Percentiles rank a stretch among this genome's conserved stretches.
Evolutionary conservation across 2,797 vertebrate genomes (phyloP).

Genomic region (Muscicapa striata): DNA sequence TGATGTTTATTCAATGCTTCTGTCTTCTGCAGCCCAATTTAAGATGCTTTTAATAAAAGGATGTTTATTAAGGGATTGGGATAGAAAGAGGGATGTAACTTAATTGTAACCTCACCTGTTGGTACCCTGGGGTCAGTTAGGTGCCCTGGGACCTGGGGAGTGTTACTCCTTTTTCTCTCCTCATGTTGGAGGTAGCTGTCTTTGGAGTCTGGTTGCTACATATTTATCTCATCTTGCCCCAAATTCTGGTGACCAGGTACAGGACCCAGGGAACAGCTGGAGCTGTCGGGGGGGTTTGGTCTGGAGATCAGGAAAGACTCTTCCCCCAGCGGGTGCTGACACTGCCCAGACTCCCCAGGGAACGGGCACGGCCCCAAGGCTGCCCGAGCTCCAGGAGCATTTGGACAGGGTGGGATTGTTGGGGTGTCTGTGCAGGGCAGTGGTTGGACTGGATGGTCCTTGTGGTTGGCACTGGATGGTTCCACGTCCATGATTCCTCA

Average conservation of each 20-base stretch:
- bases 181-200: not conserved
- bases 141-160: not conserved
- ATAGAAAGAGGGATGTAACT: not conserved
- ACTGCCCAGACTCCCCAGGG: not conserved
- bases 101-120: accelerated
- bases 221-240: accelerated
- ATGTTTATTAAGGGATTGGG: not conserved
- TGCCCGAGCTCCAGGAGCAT: not conserved
- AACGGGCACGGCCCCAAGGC: accelerated
- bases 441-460: accelerated
- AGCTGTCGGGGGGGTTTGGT: not conserved
- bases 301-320: accelerated
- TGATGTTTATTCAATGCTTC: not conserved
- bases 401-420: not conserved
- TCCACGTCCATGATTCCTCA: not conserved
- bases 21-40: not conserved
- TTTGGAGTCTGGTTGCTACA: not conserved
- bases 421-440: not conserved
- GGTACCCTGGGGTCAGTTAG: not conserved
- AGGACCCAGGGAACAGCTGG: accelerated
- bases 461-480: not conserved
- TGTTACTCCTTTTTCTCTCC: not conserved
- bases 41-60: not conserved
- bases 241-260: not conserved
- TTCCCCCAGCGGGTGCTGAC: not conserved